These are phyloP conservation scores for Hozukius guyotensis DNA, from an alignment of 2,797 vertebrate species.

Conservation along the genomic window DNA sequence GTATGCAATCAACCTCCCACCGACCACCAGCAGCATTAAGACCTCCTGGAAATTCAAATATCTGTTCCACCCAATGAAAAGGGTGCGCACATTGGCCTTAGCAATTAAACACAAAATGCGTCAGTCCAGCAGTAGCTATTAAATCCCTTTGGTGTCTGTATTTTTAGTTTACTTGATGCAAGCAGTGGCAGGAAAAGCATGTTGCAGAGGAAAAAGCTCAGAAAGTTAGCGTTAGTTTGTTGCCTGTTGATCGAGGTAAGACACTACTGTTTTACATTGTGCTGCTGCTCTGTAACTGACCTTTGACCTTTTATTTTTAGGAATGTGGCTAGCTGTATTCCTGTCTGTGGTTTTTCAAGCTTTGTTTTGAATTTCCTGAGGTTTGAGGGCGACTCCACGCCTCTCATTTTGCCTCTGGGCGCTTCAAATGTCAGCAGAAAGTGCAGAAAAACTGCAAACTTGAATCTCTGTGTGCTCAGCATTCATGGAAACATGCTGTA, in stretches of 20 bases:
- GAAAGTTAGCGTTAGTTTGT: constrained; percentile 53
- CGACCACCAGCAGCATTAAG: background rate
- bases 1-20: background rate
- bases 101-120: constrained; percentile 41
- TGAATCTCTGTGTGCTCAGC: background rate
- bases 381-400: constrained; percentile 15
- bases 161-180: constrained; percentile 52
- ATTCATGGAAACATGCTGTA: background rate
- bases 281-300: background rate
- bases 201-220: constrained; percentile 42
- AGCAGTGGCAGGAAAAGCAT: constrained; percentile 35
- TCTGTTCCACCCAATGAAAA: constrained; percentile 49
- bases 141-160: constrained; percentile 49
- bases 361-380: constrained; percentile 20
- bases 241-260: constrained; percentile 63
- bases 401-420: constrained; percentile 17
- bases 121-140: constrained; percentile 39
- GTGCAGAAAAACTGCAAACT: background rate
- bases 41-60: constrained; percentile 21
- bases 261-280: background rate
- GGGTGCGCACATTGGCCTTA: background rate
- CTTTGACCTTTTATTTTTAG: constrained; percentile 41
- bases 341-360: constrained; percentile 17
- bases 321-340: constrained; percentile 29
- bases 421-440: constrained; percentile 3